Evolutionary conservation across 1,140 invertebrate genomes (phyloP), one percentile per base, ranked within the genome.

Genomic region (Vanessa tameamea): DNA sequence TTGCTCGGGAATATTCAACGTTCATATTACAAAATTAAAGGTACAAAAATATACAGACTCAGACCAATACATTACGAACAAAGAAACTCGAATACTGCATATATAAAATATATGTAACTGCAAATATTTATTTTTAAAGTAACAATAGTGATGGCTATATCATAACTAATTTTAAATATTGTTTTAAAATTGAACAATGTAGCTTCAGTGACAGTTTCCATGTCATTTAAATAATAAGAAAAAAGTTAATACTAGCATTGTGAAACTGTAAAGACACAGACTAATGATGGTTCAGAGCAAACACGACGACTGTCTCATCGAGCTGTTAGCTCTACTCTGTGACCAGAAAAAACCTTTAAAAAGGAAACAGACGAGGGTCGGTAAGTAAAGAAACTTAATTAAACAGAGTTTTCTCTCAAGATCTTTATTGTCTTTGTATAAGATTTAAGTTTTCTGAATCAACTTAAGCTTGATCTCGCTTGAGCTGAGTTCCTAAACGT

Each of bases 231-330:
- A 43, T 43, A 43, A 43, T 43, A 20, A 16, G 14, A 53, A 9
- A 16, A 53, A 16, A 53, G 51, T 8, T 20, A 53, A 53, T 9
- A 53, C 26, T 59, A 26, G 55, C 55, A 53, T 53, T 53, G 53
- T 57, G 16, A 31, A 61, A 26, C 20, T 51, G 57, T 0, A 15
- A 11, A 31, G 23, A 13, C 20, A 66, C 48, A 69, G 57, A 69
- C 2, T n/a, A 51, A 86, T 67, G 78, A 89, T 89, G 87, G 85
- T 89, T 48, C 80, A 76, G 20, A 81, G 76, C n/a, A 83, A 81
- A 72, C 80, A 86, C 48, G 72, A 78, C 64, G 88, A 90, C 64
- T 90, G 88, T 76, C 76, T 90, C 37, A 57, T 89, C 6, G 83
- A 85, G 73, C 74, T 89, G 50, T 80, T 90, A 13, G 73, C 82